Evolutionary conservation across 2,113 vertebrate genomes (phyloP).

Genomic region (Pseudorectes ferrugineus): DNA sequence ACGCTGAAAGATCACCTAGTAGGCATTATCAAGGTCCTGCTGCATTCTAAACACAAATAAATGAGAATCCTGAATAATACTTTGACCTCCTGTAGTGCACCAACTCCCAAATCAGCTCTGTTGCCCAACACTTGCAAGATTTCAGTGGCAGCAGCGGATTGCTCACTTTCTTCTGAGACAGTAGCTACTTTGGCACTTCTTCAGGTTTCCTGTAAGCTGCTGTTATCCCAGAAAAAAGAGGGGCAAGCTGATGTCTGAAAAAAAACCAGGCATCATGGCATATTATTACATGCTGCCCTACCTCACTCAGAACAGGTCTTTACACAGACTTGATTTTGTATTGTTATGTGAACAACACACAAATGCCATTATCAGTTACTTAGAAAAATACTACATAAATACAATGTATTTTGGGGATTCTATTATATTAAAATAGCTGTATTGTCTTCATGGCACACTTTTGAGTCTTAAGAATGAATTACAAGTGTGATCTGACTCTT

Average conservation of each 20-base stretch:
- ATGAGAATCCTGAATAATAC: neutral
- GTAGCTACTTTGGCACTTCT: neutral
- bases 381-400: neutral
- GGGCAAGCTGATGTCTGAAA: neutral
- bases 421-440: neutral
- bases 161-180: neutral
- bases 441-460: neutral
- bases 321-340: neutral
- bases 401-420: neutral
- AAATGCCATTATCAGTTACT: neutral
- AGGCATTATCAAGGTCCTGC: neutral
- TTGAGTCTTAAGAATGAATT: neutral
- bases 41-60: neutral
- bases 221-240: neutral
- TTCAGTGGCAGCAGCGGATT: neutral
- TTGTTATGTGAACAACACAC: neutral
- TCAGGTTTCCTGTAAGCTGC: neutral
- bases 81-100: fast-evolving
- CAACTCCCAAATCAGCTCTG: neutral
- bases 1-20: neutral
- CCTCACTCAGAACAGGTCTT: neutral
- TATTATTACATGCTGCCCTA: neutral
- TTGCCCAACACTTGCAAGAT: neutral
- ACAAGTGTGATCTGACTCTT: neutral
- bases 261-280: neutral